Base-by-base conservation (phyloP, 92 coral and sea anemone species). In the Zoanthus solanderi region DNA sequence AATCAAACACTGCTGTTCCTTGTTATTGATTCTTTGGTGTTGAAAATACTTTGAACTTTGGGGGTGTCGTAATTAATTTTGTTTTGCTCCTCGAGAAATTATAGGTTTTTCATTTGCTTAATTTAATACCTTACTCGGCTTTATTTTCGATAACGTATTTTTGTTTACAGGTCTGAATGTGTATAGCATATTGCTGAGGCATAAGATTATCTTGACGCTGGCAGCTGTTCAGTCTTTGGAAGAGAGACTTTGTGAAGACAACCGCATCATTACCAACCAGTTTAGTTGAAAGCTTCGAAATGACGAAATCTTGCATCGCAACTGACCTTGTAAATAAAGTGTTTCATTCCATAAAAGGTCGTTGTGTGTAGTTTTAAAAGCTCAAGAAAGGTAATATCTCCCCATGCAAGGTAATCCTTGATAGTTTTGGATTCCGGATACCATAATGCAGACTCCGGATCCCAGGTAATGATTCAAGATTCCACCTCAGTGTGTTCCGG, bases 211-310 rank as follows among this genome's bases (percentile, higher is more conserved):
- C n/a, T 90, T 96, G 47, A 87, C 98, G 6, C 94, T 96, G 50
- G 93, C 91, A 47, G 99, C 98, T 67, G 96, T 96, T 30, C 90
- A 82, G 50, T 63, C 79, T 67, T 85, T 96, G 7, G 99, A 96
- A 78, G 97, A 95, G 29, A 78, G 96, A 79, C 96, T 95, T 9
- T 92, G 94, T 69, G 94, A 93, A 68, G 99, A 96, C 89, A 93
- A 95, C 44, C 92, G 95, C 56, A 93, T 93, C 23, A 53, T 93
- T 66, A 69, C 67, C 6, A 95, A 95, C 79, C 92, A 95, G 78
- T 95, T 93, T 88, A 92, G 92, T 28, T 95, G 87, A 76, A 37
- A 14, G 31, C 31, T 63, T 63, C 7, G 9, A 23, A 45, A 45
- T 30, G 14, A 13, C 68, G 53, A 14, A 34, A 31, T n/a, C 10